phyloP scores from a whole-genome alignment of 2,113 vertebrate species.

The Vicugna pacos region DNA sequence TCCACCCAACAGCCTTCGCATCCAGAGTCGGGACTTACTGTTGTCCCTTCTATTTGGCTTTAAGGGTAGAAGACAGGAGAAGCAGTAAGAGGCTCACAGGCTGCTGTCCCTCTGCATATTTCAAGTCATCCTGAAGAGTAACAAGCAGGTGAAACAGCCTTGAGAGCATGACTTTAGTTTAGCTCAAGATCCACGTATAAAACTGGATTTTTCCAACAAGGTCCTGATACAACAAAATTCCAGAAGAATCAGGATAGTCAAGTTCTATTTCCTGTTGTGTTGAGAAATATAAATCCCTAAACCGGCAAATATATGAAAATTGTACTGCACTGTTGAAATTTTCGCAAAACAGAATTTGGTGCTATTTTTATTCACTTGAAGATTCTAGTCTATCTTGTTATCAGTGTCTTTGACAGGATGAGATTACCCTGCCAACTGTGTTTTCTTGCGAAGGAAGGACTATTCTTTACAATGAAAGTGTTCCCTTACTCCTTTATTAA shows the following conservation, averaged over 20 bases:
- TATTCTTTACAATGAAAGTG: not conserved
- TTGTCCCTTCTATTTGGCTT: not conserved
- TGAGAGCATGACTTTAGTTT: not conserved
- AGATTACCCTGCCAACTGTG: not conserved
- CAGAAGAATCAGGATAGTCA: not conserved
- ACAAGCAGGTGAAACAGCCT: not conserved
- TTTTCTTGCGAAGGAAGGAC: not conserved
- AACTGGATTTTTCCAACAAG: constrained; percentile 13
- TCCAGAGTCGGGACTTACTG: accelerated
- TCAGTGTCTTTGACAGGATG: not conserved
- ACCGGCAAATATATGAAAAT: not conserved
- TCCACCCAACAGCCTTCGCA: accelerated
- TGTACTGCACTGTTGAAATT: not conserved
- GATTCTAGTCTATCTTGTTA: not conserved
- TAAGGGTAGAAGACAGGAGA: not conserved
- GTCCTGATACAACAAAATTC: not conserved
- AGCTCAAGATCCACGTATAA: not conserved
- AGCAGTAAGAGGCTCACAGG: not conserved
- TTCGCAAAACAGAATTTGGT: not conserved
- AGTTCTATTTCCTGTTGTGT: not conserved
- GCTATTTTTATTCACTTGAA: not conserved
- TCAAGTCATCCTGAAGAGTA: not conserved
- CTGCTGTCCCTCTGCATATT: not conserved
- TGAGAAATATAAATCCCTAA: constrained; percentile 26
- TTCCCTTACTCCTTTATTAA: not conserved